Conservation (phyloP, 2,113 vertebrate genomes). For the Sitta europaea region DNA sequence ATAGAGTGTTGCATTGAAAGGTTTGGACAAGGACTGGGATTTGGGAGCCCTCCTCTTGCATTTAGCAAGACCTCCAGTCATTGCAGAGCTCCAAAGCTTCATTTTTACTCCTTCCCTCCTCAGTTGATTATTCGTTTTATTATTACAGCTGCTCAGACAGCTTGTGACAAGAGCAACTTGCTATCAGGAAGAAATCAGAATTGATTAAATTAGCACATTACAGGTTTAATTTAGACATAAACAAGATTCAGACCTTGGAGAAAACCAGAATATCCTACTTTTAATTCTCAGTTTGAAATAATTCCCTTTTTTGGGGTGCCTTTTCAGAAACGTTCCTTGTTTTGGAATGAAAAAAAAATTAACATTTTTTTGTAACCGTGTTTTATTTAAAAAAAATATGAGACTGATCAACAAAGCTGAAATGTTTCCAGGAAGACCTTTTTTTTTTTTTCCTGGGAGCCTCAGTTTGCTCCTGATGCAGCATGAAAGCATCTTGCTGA, state of each 20-base stretch:
- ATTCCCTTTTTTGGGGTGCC: not conserved
- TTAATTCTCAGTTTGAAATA: not conserved
- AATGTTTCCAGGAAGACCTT: not conserved
- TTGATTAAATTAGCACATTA: constrained; percentile 19
- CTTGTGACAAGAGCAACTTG: not conserved
- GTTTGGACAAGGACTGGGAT: not conserved
- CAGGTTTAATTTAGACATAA: constrained; percentile 5
- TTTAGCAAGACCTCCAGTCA: not conserved
- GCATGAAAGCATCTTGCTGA: not conserved
- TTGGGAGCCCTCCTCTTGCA: not conserved
- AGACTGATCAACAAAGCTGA: not conserved
- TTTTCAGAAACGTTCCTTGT: not conserved
- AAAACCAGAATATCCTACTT: not conserved
- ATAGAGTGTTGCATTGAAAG: rapidly evolving
- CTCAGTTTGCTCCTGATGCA: not conserved
- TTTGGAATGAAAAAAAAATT: not conserved
- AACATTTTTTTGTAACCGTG: not conserved
- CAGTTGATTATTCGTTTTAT: not conserved
- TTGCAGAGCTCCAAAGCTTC: not conserved
- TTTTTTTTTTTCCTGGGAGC: not conserved
- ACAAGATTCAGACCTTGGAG: not conserved
- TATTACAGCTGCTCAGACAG: not conserved
- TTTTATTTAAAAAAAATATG: not conserved
- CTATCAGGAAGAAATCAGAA: constrained; percentile 20
- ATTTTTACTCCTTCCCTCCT: not conserved